Conservation (phyloP, 2,797 vertebrate genomes). For the Enteromius mattozi region DNA sequence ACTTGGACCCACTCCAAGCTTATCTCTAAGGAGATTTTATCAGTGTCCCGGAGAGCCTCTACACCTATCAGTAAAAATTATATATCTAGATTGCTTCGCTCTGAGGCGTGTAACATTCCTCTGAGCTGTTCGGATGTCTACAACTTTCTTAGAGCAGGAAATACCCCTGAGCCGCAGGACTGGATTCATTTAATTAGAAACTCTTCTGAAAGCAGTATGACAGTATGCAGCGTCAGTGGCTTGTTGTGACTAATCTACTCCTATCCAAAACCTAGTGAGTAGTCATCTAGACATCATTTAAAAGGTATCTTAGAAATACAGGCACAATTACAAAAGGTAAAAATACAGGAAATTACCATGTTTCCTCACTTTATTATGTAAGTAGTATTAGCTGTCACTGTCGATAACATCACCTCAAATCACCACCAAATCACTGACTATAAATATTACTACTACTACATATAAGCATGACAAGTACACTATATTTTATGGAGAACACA, state of each 20-base stretch:
- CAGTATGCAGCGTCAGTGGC: neutral
- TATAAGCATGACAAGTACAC: neutral
- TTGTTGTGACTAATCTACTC: neutral
- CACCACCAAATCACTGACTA: neutral
- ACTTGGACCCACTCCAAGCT: slow-evolving; percentile 68
- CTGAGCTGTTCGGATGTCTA: neutral
- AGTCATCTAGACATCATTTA: neutral
- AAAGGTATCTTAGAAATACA: neutral
- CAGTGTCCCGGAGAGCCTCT: slow-evolving; percentile 45
- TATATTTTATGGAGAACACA: neutral
- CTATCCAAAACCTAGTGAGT: neutral
- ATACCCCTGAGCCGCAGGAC: slow-evolving; percentile 10
- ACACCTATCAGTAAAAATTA: slow-evolving; percentile 27
- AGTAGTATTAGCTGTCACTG: neutral
- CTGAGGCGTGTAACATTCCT: neutral
- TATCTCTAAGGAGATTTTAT: slow-evolving; percentile 67
- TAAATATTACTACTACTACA: neutral
- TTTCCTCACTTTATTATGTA: neutral
- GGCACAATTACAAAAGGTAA: neutral
- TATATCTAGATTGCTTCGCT: slow-evolving; percentile 24
- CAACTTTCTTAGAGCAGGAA: neutral
- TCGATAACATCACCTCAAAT: neutral
- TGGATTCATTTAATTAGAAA: neutral
- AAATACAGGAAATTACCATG: neutral
- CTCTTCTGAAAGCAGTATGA: neutral